Percentiles rank a stretch among this genome's conserved stretches.
These are phyloP conservation scores for Hyaena hyaena DNA, from an alignment of 2,113 vertebrate genomes.

Conservation along the genomic window DNA sequence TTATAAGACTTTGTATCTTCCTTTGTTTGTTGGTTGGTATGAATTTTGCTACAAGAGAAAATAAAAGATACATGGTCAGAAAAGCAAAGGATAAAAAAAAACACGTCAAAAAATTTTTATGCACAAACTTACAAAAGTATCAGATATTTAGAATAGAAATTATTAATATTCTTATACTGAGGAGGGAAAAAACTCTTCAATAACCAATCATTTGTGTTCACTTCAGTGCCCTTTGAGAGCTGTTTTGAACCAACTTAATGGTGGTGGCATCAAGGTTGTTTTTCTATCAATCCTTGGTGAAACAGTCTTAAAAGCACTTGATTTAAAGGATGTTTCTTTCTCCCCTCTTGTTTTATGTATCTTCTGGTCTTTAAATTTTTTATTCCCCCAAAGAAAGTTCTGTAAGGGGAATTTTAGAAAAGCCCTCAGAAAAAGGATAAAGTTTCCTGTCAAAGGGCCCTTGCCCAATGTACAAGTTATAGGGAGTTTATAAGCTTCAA, in stretches of 20 bases:
- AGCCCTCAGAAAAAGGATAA: background rate
- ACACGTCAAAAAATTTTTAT: background rate
- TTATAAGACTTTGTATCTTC: slow-evolving; percentile 99
- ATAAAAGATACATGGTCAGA: slow-evolving; percentile 67
- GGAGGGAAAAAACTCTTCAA: background rate
- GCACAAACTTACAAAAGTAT: background rate
- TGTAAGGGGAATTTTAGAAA: background rate
- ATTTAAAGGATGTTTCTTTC: background rate
- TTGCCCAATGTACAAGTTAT: background rate
- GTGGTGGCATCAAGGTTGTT: background rate
- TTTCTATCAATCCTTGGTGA: background rate
- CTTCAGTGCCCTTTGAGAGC: background rate
- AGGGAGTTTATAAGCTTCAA: background rate
- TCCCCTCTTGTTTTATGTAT: background rate
- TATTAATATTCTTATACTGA: background rate
- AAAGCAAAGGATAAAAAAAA: background rate
- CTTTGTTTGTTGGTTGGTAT: slow-evolving; percentile 99
- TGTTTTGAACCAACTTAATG: background rate
- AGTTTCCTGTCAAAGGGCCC: background rate
- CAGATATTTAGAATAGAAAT: slow-evolving; percentile 36
- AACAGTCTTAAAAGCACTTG: background rate
- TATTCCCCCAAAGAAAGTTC: background rate
- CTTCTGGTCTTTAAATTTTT: slow-evolving; percentile 1
- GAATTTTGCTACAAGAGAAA: slow-evolving; percentile 95
- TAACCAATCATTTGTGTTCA: background rate